phyloP scores from a whole-genome alignment of 2,888 invertebrate genomes.

The Pherbina coryleti region DNA sequence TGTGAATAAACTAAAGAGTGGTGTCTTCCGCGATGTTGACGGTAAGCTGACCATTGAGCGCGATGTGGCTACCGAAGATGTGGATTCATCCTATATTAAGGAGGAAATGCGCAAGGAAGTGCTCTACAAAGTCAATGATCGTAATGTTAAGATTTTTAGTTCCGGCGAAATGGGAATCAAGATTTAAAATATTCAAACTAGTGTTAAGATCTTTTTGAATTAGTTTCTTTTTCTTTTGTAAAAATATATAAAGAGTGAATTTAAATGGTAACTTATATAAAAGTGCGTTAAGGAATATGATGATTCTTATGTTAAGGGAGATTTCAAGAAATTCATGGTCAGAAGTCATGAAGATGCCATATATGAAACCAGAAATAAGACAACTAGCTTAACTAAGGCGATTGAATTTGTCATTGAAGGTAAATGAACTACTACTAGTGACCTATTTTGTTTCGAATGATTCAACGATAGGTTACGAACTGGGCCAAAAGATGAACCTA shows the following conservation, averaged over 20 bases:
- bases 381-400: too few species aligned
- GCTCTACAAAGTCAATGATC: conserved; percentile 79
- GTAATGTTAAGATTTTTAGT: conserved; percentile 80
- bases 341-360: too few species aligned
- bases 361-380: too few species aligned
- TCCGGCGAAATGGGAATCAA: conserved; percentile 74
- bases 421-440: too few species aligned
- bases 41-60: conserved; percentile 73
- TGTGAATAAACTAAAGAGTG: conserved; percentile 78
- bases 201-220: neutral
- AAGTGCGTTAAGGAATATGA: too few species aligned
- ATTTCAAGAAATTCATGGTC: too few species aligned
- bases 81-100: conserved; percentile 31
- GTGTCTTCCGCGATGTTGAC: conserved; percentile 80
- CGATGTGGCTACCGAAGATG: conserved; percentile 38
- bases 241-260: neutral
- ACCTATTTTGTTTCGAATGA: too few species aligned
- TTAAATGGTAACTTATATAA: too few species aligned
- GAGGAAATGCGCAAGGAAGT: conserved; percentile 62
- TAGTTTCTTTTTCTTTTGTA: neutral
- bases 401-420: too few species aligned
- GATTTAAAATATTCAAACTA: conserved; percentile 48
- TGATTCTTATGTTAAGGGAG: too few species aligned
- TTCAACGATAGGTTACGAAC: too few species aligned
- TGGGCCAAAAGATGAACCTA: too few species aligned